Base-by-base conservation (phyloP, 2,888 invertebrate species). In the Orchesella flavescens region DNA sequence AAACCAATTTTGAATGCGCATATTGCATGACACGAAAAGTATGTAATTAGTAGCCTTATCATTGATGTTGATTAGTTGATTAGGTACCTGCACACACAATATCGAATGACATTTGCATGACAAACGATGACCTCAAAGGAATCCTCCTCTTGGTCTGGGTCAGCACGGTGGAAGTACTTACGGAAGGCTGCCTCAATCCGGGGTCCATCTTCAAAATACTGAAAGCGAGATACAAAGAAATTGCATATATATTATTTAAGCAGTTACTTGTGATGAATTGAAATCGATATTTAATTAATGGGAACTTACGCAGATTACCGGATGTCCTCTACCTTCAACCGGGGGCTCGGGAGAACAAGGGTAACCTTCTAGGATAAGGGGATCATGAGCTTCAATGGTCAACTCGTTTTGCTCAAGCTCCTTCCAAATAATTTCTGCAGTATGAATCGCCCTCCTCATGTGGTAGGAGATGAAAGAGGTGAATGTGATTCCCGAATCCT, bases 41-140 rank as follows among this genome's bases (percentile, higher is more conserved):
- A n/a, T n/a, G n/a, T n/a, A n/a, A n/a, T n/a, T n/a, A n/a, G 74
- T 34, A 34, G 7, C 34, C 7, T 34, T 34, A 4, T 34, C 34
- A 34, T 4, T 34, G 3, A 34, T 34, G 34, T n/a, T n/a, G n/a
- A n/a, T n/a, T n/a, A n/a, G n/a, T n/a, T n/a, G n/a, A n/a, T n/a
- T n/a, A n/a, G n/a, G 34, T 7, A 95, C 95, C 95, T 93, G 92
- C 96, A 96, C n/a, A 96, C 94, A 89, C 96, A 96, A 91, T 96
- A 99, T 63, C 98, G 92, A 89, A 99, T 99, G 24, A 99, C 99
- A 91, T 99, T 99, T 3, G 96, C 98, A 90, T 99, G 99, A 88
- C 99, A 99, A 1, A 99, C 97, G 75, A 99, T 91, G 59, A 99
- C 90, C 49, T 98, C 97, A 90, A 95, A 96, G 0, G 94, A 93